Evolutionary conservation across 2,888 invertebrate species (phyloP).

Genomic region (Lochmaea crataegi): DNA sequence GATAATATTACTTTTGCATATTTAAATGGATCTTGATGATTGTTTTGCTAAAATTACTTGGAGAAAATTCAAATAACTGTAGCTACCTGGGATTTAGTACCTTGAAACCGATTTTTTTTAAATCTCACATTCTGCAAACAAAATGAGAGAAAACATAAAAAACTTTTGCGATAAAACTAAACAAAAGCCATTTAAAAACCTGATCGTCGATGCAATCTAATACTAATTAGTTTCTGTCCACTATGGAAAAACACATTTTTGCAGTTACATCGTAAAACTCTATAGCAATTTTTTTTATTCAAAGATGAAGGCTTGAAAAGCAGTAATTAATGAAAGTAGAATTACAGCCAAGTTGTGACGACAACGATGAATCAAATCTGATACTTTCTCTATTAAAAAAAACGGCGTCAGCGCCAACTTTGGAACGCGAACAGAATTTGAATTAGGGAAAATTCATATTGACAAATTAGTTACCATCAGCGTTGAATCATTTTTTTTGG

Average conservation of each 20-base stretch:
- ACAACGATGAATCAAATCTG: background rate
- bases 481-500: background rate
- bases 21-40: too few relatives aligned
- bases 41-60: too few relatives aligned
- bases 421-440: background rate
- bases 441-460: background rate
- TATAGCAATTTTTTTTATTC: background rate
- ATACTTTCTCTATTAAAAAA: slow-evolving; percentile 1
- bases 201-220: background rate
- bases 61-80: too few relatives aligned
- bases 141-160: too few relatives aligned
- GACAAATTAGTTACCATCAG: background rate
- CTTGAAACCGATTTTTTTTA: too few relatives aligned
- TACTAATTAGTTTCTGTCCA: background rate
- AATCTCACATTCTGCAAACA: too few relatives aligned
- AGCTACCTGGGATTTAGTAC: too few relatives aligned
- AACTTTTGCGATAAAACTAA: too few relatives aligned
- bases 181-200: background rate
- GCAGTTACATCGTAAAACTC: background rate
- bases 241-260: background rate
- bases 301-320: background rate
- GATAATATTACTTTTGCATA: too few relatives aligned
- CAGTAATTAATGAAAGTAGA: slow-evolving; percentile 3
- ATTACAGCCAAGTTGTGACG: slow-evolving; percentile 1
- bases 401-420: background rate